These are phyloP conservation scores for Planococcus citri DNA, from an alignment of 1,140 invertebrate genomes.

Conservation along the genomic window DNA sequence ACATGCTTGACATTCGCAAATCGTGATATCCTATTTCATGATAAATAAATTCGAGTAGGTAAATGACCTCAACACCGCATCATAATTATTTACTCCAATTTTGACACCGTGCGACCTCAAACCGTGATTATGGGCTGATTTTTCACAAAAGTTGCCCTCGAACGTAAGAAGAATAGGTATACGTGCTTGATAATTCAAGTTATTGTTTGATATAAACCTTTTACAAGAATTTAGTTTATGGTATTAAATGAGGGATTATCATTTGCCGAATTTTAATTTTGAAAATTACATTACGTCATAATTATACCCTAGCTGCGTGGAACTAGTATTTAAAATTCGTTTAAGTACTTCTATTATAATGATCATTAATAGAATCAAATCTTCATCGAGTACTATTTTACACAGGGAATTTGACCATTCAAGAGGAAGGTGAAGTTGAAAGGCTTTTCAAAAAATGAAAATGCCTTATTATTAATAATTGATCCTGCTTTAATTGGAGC, in stretches of 20 bases:
- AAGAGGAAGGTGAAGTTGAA: slow-evolving; percentile 14
- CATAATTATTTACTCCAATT: no score
- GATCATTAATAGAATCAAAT: slow-evolving; percentile 18
- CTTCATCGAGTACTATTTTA: slow-evolving; percentile 12
- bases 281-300: neutral
- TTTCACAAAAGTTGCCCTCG: no score
- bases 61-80: no score
- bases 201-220: neutral
- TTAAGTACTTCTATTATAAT: slow-evolving; percentile 13
- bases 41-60: no score
- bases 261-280: neutral
- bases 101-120: no score
- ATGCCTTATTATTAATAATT: slow-evolving; percentile 21
- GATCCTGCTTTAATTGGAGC: slow-evolving; percentile 17
- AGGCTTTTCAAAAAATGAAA: slow-evolving; percentile 20
- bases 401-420: slow-evolving; percentile 12
- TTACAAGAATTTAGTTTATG: neutral
- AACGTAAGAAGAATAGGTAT: no score
- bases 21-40: no score
- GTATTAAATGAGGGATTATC: neutral
- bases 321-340: slow-evolving; percentile 13
- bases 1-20: no score
- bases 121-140: no score
- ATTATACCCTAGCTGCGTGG: neutral
- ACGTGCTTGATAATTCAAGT: no score